Percentiles rank a stretch among this genome's conserved stretches.
Evolutionary conservation across 2,797 vertebrate genomes (phyloP).

Genomic region (Allobates femoralis): DNA sequence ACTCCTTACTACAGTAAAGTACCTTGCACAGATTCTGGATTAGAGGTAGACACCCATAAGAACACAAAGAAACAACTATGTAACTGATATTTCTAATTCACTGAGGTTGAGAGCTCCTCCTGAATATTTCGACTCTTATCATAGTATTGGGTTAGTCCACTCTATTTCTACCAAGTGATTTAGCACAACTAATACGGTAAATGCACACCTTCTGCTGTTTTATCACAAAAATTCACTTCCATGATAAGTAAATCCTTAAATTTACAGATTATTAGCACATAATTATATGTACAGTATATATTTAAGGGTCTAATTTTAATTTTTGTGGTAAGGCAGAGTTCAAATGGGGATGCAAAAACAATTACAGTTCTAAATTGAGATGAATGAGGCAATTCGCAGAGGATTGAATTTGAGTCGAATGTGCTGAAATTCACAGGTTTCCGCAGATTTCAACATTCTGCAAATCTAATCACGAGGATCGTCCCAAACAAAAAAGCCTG

Average conservation of each 20-base stretch:
- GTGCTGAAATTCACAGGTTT: too few species aligned
- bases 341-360: neutral
- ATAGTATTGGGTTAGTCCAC: neutral
- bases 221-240: neutral
- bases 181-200: neutral
- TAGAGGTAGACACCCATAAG: conserved; percentile 1
- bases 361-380: too few species aligned
- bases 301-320: neutral
- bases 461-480: too few species aligned
- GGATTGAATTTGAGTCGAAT: too few species aligned
- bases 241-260: neutral
- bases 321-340: neutral
- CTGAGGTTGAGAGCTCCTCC: conserved; percentile 38
- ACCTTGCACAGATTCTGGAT: conserved; percentile 21
- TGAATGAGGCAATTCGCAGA: too few species aligned
- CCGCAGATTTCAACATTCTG: too few species aligned
- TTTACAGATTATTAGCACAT: neutral
- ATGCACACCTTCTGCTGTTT: neutral
- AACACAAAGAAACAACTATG: neutral
- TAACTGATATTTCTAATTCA: conserved; percentile 26
- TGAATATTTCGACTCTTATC: conserved; percentile 25
- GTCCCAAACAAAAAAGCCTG: too few species aligned
- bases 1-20: too few species aligned
- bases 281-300: too few species aligned
- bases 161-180: conserved; percentile 1